Evolutionary conservation across 2,113 vertebrate genomes (phyloP).

Genomic region (Anser brachyrhynchus): DNA sequence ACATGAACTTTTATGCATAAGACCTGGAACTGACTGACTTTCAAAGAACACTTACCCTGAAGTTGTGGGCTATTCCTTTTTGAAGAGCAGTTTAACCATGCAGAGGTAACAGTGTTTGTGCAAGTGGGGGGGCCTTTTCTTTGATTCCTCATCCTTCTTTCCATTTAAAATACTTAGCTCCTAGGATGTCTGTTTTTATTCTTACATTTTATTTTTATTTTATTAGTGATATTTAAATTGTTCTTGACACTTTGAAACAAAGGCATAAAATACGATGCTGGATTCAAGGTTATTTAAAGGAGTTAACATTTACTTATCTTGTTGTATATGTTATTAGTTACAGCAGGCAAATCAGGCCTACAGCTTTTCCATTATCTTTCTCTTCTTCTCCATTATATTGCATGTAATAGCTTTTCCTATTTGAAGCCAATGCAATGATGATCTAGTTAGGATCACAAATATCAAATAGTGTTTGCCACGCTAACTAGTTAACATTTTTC

Average conservation of each 20-base stretch:
- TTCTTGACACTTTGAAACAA: not conserved
- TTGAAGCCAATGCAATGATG: not conserved
- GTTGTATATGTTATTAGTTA: not conserved
- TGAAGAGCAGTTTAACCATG: not conserved
- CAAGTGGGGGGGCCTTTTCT: not conserved
- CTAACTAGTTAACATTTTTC: not conserved
- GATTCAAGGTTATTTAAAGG: not conserved
- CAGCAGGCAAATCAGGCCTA: not conserved
- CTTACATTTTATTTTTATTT: not conserved
- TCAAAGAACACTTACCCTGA: not conserved
- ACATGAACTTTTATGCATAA: not conserved
- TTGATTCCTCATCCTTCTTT: not conserved
- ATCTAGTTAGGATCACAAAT: not conserved
- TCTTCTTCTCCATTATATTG: not conserved
- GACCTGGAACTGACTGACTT: not conserved
- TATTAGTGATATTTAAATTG: not conserved
- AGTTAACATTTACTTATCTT: not conserved
- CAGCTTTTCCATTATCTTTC: not conserved
- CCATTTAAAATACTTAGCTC: not conserved
- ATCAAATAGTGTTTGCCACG: accelerated
- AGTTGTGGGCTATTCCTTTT: not conserved
- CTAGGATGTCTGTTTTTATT: not conserved
- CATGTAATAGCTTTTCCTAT: not conserved
- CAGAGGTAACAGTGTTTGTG: not conserved
- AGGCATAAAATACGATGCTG: not conserved